Evolutionary conservation across 1,140 invertebrate genomes (phyloP).

Genomic region (Macrobrachium rosenbergii): DNA sequence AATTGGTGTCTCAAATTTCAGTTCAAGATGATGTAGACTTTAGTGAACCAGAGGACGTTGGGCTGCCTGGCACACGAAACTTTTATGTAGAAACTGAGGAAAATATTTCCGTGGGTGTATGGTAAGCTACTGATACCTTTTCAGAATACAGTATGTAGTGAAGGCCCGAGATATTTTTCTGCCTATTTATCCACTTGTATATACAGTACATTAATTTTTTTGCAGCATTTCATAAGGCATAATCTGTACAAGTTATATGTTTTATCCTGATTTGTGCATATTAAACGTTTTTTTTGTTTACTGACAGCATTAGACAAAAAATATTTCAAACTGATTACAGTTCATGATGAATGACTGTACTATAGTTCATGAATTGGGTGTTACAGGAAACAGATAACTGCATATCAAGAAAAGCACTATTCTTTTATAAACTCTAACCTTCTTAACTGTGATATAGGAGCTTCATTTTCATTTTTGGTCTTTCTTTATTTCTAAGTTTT

Average conservation of each 20-base stretch:
- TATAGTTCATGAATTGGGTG: no score
- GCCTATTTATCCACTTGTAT: background rate
- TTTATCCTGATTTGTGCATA: background rate
- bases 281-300: no score
- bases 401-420: no score
- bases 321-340: no score
- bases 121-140: slow-evolving; percentile 9
- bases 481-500: no score
- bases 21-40: background rate
- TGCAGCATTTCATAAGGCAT: background rate
- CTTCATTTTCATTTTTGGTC: no score
- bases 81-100: slow-evolving; percentile 45
- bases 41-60: slow-evolving; percentile 25
- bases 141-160: background rate
- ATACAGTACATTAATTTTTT: background rate
- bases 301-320: no score
- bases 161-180: background rate
- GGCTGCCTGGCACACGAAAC: slow-evolving; percentile 38
- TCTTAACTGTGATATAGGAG: no score
- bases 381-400: no score
- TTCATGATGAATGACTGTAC: no score
- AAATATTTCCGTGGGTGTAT: slow-evolving; percentile 35
- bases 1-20: background rate
- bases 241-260: background rate
- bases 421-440: no score